phyloP scores from a whole-genome alignment of 2,888 invertebrate genomes.

The Amblyjoppa fuscipennis region DNA sequence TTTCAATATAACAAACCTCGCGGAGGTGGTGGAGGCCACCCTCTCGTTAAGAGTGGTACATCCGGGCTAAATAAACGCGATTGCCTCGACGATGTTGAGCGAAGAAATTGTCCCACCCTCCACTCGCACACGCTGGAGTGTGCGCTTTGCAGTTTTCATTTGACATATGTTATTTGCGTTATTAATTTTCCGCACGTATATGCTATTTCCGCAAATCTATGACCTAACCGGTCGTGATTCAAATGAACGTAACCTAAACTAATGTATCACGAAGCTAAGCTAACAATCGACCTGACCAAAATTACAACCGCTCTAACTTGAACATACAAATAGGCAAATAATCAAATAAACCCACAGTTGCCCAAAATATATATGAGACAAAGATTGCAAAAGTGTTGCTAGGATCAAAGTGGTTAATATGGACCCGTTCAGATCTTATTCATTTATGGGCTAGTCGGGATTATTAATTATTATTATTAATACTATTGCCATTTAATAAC shows the following conservation, averaged over 20 bases:
- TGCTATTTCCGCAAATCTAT: not conserved
- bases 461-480: too few species aligned
- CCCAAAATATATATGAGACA: not conserved
- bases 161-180: not conserved
- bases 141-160: not conserved
- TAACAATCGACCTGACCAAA: too few species aligned
- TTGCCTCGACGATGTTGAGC: not conserved
- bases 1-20: constrained; percentile 30
- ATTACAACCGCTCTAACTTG: too few species aligned
- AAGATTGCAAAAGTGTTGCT: not conserved
- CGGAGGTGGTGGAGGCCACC: not conserved
- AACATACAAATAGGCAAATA: not conserved
- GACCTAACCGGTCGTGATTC: not conserved
- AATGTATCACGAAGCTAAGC: not conserved
- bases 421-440: too few species aligned
- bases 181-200: not conserved
- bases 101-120: not conserved
- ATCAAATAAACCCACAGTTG: not conserved
- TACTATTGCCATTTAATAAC: too few species aligned
- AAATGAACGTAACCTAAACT: not conserved
- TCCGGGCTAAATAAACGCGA: not conserved
- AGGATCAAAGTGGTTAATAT: not conserved
- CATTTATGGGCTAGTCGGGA: too few species aligned
- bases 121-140: not conserved
- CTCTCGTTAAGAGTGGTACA: not conserved